phyloP scores from a whole-genome alignment of 2,888 invertebrate genomes.

The Electrophaes corylata region DNA sequence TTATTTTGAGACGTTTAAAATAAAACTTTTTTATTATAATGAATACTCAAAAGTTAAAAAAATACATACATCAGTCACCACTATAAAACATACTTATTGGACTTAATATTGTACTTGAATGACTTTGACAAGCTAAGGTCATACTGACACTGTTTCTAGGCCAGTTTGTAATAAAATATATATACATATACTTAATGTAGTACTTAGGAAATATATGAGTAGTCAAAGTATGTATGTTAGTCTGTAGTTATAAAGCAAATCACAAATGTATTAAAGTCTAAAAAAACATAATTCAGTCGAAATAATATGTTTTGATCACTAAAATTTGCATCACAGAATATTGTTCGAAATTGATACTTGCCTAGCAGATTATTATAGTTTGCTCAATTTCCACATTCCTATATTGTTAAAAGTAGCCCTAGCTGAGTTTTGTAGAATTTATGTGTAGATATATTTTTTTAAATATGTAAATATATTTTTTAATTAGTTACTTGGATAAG shows the following conservation, averaged over 20 bases:
- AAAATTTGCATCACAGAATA: neutral
- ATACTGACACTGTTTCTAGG: conserved; percentile 3
- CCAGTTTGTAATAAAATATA: neutral
- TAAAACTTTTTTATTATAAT: too few species aligned
- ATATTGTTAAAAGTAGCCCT: conserved; percentile 9
- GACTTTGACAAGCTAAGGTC: neutral
- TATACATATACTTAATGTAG: neutral
- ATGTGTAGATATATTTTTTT: conserved; percentile 26
- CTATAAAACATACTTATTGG: neutral
- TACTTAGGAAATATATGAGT: neutral
- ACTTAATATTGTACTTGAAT: neutral
- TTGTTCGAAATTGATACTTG: neutral
- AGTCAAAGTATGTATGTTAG: neutral
- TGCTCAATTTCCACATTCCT: conserved; percentile 72
- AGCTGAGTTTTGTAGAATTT: conserved; percentile 16
- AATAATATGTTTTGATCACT: neutral
- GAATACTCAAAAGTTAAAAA: neutral
- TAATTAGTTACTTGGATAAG: conserved; percentile 6
- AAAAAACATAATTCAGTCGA: neutral
- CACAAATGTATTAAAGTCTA: neutral
- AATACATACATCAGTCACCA: neutral
- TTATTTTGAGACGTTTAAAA: too few species aligned
- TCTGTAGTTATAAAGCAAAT: neutral
- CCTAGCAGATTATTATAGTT: conserved; percentile 42
- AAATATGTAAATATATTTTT: conserved; percentile 15